Evolutionary conservation across 2,888 invertebrate species (phyloP).

Genomic region (Ceriagrion tenellum): DNA sequence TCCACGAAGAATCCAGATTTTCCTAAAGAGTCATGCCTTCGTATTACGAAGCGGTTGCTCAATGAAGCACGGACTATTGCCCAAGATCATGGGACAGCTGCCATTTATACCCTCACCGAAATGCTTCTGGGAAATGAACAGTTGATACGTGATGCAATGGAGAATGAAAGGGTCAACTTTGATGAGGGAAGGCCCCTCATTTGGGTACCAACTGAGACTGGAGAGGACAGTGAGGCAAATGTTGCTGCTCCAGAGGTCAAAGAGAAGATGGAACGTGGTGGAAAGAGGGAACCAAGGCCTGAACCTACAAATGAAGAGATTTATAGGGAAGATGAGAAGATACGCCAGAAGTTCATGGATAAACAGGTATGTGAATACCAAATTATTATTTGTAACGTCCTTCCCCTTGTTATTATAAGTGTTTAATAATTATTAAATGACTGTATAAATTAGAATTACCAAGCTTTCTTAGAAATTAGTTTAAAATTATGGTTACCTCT

Average conservation of each 20-base stretch:
- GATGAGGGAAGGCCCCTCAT: constrained; percentile 60
- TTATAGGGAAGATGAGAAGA: constrained; percentile 81
- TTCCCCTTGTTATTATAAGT: neutral
- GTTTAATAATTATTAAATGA: no score
- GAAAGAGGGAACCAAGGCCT: constrained; percentile 27
- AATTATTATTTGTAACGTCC: neutral
- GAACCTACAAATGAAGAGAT: constrained; percentile 74
- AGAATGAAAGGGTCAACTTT: constrained; percentile 43
- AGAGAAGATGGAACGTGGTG: neutral
- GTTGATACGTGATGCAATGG: constrained; percentile 54
- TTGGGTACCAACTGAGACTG: constrained; percentile 71
- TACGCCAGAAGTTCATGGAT: constrained; percentile 82
- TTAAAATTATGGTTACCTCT: neutral
- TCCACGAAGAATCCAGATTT: constrained; percentile 82
- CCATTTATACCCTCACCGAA: constrained; percentile 86
- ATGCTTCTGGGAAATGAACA: constrained; percentile 68
- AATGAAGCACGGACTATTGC: constrained; percentile 85
- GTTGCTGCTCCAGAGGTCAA: constrained; percentile 79
- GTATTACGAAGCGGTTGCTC: constrained; percentile 83
- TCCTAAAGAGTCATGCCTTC: constrained; percentile 83
- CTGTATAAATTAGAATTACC: no score
- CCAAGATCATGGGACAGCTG: constrained; percentile 84
- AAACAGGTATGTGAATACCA: constrained; percentile 77
- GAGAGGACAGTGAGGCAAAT: constrained; percentile 73
- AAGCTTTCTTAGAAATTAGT: neutral